Evolutionary conservation across 1,140 invertebrate species (phyloP).

Genomic region (Aphaenogaster floridana): DNA sequence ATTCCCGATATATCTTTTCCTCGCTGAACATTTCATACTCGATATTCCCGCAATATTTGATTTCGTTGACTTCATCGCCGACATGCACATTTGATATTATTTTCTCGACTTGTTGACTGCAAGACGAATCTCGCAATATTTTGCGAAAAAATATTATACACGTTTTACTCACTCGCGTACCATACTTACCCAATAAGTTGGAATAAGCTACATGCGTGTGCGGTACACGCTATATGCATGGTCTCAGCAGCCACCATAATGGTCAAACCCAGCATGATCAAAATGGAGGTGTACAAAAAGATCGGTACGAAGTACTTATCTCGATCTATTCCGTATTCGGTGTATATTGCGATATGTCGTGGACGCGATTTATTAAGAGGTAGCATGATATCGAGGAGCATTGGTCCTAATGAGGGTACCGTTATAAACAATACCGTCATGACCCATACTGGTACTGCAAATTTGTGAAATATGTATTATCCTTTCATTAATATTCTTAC

Average conservation of each 20-base stretch:
- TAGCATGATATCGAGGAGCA: slow-evolving; percentile 14
- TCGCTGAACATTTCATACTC: neutral
- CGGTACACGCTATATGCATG: slow-evolving; percentile 34
- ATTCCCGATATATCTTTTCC: slow-evolving; percentile 36
- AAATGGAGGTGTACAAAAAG: neutral
- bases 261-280: neutral
- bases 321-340: slow-evolving; percentile 14
- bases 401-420: slow-evolving; percentile 26
- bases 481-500: neutral
- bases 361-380: slow-evolving; percentile 42
- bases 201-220: slow-evolving; percentile 44
- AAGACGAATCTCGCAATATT: neutral
- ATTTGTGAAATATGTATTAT: neutral
- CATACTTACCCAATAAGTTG: slow-evolving; percentile 29
- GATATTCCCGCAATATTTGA: neutral
- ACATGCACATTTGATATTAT: neutral
- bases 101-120: slow-evolving; percentile 20
- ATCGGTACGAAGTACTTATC: slow-evolving; percentile 25
- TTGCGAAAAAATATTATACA: neutral
- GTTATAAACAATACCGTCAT: slow-evolving; percentile 22
- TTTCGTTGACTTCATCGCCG: neutral
- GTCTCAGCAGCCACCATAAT: slow-evolving; percentile 28
- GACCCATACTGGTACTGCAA: slow-evolving; percentile 6
- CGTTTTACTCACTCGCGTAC: neutral
- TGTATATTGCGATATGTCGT: neutral